A percentile compares a stretch with the other conserved stretches of the same genome.
Evolutionary conservation across 2,888 invertebrate species (phyloP).

Genomic region (Priocnemis perturbator): DNA sequence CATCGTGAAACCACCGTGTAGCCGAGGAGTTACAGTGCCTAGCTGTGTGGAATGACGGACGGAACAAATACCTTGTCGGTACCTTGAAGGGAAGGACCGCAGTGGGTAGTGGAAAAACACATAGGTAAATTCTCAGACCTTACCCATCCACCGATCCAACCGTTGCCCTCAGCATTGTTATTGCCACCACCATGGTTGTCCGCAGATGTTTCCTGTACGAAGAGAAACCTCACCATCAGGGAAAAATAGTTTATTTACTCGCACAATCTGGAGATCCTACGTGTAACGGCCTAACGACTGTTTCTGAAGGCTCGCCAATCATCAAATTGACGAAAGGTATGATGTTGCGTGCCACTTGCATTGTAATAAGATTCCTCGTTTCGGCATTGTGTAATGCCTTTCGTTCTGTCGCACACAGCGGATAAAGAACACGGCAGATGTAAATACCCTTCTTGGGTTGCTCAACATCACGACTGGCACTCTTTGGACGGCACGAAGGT

Average conservation of each 20-base stretch:
- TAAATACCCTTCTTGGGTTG: constrained; percentile 87
- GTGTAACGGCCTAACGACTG: constrained; percentile 85
- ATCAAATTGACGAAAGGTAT: constrained; percentile 86
- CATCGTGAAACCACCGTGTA: constrained; percentile 66
- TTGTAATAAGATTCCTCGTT: too few relatives aligned
- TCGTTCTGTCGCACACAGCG: constrained; percentile 75
- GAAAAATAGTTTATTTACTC: constrained; percentile 80
- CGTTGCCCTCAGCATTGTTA: neutral
- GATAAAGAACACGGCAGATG: constrained; percentile 86
- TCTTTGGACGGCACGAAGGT: constrained; percentile 84
- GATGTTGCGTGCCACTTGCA: constrained; percentile 22
- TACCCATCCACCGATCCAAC: too few relatives aligned
- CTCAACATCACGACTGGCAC: constrained; percentile 88
- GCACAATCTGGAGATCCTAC: constrained; percentile 89
- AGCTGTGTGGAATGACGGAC: constrained; percentile 90
- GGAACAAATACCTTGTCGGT: constrained; percentile 86
- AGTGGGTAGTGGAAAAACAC: constrained; percentile 84
- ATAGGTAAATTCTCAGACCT: constrained; percentile 78
- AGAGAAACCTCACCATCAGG: constrained; percentile 71
- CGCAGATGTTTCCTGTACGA: constrained; percentile 87
- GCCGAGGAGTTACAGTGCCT: constrained; percentile 89
- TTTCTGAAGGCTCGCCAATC: constrained; percentile 86
- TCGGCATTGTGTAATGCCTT: too few relatives aligned
- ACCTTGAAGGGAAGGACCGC: constrained; percentile 80
- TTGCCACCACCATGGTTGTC: neutral